phyloP scores from a whole-genome alignment of 1,140 invertebrate genomes.

The Samia ricini region DNA sequence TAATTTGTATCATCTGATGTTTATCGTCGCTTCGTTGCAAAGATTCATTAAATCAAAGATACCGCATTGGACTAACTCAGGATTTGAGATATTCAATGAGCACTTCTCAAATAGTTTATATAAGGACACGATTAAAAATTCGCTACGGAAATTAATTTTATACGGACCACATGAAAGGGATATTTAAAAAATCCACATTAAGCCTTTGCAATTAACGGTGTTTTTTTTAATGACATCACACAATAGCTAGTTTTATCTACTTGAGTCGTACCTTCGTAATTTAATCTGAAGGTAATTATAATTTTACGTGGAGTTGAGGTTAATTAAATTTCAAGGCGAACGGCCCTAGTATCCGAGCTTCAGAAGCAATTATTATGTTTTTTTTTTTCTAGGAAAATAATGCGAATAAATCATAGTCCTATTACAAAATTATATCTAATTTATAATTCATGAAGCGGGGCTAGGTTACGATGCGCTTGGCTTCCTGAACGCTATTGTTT shows the following conservation, averaged over 20 bases:
- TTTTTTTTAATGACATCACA: neutral
- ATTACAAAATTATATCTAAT: conserved; percentile 38
- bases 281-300: neutral
- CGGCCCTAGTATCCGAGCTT: conserved; percentile 12
- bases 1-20: too few species aligned
- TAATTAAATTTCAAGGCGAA: conserved; percentile 22
- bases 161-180: neutral
- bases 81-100: neutral
- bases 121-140: neutral
- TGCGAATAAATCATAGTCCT: conserved; percentile 42
- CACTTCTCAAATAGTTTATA: neutral
- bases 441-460: conserved; percentile 52
- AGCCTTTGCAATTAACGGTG: neutral
- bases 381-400: conserved; percentile 35
- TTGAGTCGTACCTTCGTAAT: neutral
- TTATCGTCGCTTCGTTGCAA: too few species aligned
- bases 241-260: neutral
- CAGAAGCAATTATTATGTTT: neutral
- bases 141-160: neutral
- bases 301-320: conserved; percentile 1
- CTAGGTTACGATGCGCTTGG: conserved; percentile 34
- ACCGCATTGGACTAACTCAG: too few species aligned
- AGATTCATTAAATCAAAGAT: too few species aligned
- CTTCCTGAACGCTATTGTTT: conserved; percentile 22
- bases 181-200: neutral